A percentile compares a stretch with the other conserved stretches of the same genome.
phyloP scores from a whole-genome alignment of 1,140 invertebrate genomes.

The Heliconius himera region DNA sequence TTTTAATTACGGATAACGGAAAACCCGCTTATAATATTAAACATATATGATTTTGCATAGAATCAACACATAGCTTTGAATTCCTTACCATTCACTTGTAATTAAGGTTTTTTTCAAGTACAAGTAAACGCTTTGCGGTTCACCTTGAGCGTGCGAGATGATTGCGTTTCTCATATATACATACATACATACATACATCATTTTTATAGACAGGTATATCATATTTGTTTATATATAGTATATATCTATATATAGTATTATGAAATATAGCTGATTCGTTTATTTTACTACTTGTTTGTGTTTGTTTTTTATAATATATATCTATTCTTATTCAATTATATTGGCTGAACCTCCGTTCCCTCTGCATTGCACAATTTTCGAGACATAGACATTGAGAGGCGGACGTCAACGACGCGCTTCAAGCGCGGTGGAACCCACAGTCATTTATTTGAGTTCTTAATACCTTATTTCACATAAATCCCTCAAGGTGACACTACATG shows the following conservation, averaged over 20 bases:
- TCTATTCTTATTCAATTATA: too few relatives aligned
- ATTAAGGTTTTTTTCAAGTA: constrained; percentile 23
- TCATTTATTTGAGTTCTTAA: too few relatives aligned
- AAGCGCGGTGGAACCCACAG: too few relatives aligned
- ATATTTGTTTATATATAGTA: neutral
- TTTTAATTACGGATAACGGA: too few relatives aligned
- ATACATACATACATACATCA: neutral
- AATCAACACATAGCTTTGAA: neutral
- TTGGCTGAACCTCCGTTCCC: too few relatives aligned
- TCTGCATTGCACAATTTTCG: too few relatives aligned
- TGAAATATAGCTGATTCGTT: neutral
- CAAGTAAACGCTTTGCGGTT: neutral
- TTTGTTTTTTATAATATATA: too few relatives aligned
- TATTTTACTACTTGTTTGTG: neutral
- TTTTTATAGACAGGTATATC: neutral
- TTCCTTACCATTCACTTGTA: constrained; percentile 11
- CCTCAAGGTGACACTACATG: too few relatives aligned
- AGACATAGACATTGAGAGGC: too few relatives aligned
- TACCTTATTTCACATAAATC: too few relatives aligned
- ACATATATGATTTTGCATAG: neutral
- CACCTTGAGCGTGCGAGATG: constrained; percentile 10
- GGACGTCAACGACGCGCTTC: too few relatives aligned
- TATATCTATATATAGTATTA: neutral
- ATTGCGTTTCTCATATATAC: neutral
- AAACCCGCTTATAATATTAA: neutral